Percentiles rank a stretch among this genome's conserved stretches.
phyloP scores from a whole-genome alignment of 2,113 vertebrate genomes.

The Orcinus orca region DNA sequence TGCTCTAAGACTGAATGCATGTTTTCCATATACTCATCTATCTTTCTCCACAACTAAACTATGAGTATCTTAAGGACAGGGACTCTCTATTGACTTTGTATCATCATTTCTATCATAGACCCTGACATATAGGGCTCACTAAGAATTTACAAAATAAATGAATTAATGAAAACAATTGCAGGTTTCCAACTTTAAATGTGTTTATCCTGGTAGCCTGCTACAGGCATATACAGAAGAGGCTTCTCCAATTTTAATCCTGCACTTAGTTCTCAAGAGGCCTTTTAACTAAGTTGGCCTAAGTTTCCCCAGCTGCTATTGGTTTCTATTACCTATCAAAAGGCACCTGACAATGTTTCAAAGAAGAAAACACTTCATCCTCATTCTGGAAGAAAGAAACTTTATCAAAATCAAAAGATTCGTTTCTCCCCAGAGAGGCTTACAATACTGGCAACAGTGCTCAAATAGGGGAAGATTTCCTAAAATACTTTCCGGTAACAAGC shows the following conservation, averaged over 20 bases:
- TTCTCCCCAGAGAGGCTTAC: conserved; percentile 42
- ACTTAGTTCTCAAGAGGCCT: conserved; percentile 7
- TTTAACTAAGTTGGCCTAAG: conserved; percentile 39
- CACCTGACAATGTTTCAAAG: conserved; percentile 43
- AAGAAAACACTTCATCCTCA: conserved; percentile 45
- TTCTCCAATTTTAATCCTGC: background rate
- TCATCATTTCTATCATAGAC: background rate
- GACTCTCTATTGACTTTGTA: background rate
- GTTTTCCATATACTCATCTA: background rate
- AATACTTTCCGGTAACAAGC: conserved; percentile 60
- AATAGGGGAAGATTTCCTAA: conserved; percentile 69
- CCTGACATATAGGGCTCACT: background rate
- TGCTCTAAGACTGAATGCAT: background rate
- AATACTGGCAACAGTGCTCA: conserved; percentile 52
- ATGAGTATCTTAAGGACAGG: background rate
- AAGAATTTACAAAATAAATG: conserved; percentile 24
- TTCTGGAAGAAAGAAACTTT: conserved; percentile 50
- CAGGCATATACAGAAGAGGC: background rate
- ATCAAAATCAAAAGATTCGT: conserved; percentile 65
- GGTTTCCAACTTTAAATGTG: background rate
- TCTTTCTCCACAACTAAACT: background rate
- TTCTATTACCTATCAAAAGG: conserved; percentile 57
- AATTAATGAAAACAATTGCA: background rate
- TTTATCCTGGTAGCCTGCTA: background rate
- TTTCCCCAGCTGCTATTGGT: conserved; percentile 3